A percentile compares a stretch with the other conserved stretches of the same genome.
Evolutionary conservation across 2,888 invertebrate species (phyloP).

Genomic region (Pristionchus japonicus): DNA sequence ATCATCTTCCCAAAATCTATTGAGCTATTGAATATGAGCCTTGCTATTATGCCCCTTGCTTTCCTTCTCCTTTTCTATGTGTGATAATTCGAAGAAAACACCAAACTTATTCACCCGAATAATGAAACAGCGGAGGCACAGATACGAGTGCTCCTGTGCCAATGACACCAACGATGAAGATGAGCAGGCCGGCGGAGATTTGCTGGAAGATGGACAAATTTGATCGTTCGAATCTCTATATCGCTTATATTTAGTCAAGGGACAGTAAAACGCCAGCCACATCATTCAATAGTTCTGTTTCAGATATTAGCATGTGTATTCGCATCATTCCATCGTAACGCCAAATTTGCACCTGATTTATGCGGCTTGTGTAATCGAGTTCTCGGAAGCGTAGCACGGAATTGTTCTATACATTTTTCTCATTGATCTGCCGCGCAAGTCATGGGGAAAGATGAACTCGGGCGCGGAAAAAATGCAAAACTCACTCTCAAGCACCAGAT

Average conservation of each 20-base stretch:
- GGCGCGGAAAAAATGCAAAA: no score
- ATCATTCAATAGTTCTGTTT: no score
- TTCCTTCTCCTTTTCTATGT: no score
- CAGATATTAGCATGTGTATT: neutral
- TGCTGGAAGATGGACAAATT: neutral
- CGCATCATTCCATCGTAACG: neutral
- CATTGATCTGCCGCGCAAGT: no score
- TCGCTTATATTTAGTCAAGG: neutral
- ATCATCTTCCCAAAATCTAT: no score
- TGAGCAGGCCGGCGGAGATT: neutral
- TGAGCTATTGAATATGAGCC: no score
- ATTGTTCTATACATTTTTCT: neutral
- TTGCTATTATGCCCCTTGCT: no score
- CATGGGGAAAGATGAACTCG: no score
- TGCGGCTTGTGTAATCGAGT: neutral
- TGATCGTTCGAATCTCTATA: no score
- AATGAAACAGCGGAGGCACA: neutral
- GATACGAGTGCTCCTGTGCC: neutral
- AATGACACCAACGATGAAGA: neutral
- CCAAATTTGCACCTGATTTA: neutral
- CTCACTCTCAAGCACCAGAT: conserved; percentile 31
- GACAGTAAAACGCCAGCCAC: no score
- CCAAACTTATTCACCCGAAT: neutral
- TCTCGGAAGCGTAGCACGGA: neutral
- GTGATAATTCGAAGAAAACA: neutral